Evolutionary conservation across 1,140 invertebrate genomes (phyloP), one percentile per base, ranked within the genome.

Genomic region (Lordiphosa mommai): DNA sequence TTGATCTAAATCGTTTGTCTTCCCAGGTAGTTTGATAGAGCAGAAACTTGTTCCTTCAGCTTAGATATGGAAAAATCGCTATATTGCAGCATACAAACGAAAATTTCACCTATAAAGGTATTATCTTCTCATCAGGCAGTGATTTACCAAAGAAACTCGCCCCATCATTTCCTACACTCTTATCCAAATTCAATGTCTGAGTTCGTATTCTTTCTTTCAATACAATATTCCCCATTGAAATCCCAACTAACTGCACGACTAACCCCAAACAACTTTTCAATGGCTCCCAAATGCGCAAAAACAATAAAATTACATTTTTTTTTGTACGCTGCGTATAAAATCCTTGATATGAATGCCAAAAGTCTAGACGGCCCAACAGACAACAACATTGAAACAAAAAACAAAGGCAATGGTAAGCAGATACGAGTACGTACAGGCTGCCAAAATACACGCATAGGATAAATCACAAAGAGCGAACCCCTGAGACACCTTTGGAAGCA

Each of bases 361-460:
- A 67, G 76, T 84, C 76, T 82, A 82, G 77, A 80, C 74, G 46
- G 14, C 17, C 52, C 34, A 13, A 43, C 76, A 82, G 69, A 80
- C 76, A 27, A 27, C 23, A 27, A 27, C 23, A 6, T 27, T 27
- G 23, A 27, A 27, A 27, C 23, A 27, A 27, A 27, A 27, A 27
- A 27, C 23, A 76, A 76, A 71, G 58, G 59, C 69, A 73, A 63
- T n/a, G n/a, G 23, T 27, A 27, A 27, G 23, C 23, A 27, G 23
- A 30, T 63, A 50, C 29, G 32, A 51, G 9, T 14, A 9, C 7
- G 14, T 5, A 36, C 51, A 46, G 20, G 46, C 27, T 50, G 52
- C 37, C 20, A 34, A 33, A 47, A 40, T 50, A 37, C 50, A 52
- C 37, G 55, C 29, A 46, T 8, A 43, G 38, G 27, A 5, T 14